Conservation (phyloP, 1,140 invertebrate species). For the Sycobia sp. region DNA sequence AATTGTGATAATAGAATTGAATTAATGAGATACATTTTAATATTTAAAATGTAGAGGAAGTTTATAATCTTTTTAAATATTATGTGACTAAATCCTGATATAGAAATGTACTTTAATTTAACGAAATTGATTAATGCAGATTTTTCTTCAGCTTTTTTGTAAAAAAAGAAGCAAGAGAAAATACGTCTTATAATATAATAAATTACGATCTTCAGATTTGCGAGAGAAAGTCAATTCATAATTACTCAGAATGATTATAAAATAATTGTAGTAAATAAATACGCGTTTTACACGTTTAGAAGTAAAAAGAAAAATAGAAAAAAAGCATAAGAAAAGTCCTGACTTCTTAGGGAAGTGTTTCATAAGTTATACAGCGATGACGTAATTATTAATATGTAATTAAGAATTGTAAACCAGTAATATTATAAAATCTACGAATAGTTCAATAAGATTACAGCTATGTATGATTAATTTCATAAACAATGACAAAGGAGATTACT, state of each 20-base stretch:
- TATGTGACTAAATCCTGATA: too few species aligned
- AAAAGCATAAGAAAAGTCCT: too few species aligned
- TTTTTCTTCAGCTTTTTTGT: not conserved
- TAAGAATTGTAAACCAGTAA: slow-evolving; percentile 49
- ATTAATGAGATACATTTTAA: too few species aligned
- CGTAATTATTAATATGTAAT: slow-evolving; percentile 44
- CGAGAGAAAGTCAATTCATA: not conserved
- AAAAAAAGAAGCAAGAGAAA: not conserved
- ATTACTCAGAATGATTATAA: not conserved
- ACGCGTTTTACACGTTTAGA: not conserved
- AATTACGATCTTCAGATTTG: not conserved
- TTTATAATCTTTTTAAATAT: too few species aligned
- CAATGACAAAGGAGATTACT: slow-evolving; percentile 54
- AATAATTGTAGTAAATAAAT: slow-evolving; percentile 4
- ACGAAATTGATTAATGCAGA: not conserved
- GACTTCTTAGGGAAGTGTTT: slow-evolving; percentile 26
- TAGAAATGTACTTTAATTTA: too few species aligned
- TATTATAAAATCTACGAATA: slow-evolving; percentile 52
- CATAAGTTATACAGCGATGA: slow-evolving; percentile 21
- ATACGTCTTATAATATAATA: not conserved
- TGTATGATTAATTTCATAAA: slow-evolving; percentile 58
- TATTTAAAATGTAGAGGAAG: too few species aligned
- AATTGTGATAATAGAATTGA: slow-evolving; percentile 12
- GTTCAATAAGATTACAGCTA: slow-evolving; percentile 53
- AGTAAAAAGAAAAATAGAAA: not conserved